A percentile compares a stretch with the other conserved stretches of the same genome.
Evolutionary conservation across 2,113 vertebrate genomes (phyloP).

Genomic region (Collichthys lucidus): DNA sequence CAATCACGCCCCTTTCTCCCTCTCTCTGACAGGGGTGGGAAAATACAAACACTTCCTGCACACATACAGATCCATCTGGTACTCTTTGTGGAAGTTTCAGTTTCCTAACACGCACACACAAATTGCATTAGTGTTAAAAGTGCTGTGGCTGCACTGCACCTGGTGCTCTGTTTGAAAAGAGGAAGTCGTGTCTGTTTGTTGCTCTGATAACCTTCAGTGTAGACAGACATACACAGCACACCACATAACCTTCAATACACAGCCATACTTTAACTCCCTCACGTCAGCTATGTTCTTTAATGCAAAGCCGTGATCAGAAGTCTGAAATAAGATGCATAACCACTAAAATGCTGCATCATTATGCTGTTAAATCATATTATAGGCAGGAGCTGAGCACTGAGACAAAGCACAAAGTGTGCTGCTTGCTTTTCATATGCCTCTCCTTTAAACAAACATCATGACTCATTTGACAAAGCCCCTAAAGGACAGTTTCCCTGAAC

Average conservation of each 20-base stretch:
- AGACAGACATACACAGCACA: constrained; percentile 13
- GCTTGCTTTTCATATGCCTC: constrained; percentile 9
- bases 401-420: neutral
- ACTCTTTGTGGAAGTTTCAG: constrained; percentile 15
- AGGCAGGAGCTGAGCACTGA: neutral
- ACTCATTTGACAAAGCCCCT: constrained; percentile 31
- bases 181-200: constrained; percentile 30
- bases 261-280: neutral
- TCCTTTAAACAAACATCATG: constrained; percentile 46
- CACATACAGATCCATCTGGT: constrained; percentile 28
- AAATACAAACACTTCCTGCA: constrained; percentile 1
- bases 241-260: constrained; percentile 19
- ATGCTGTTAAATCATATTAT: neutral
- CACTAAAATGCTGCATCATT: constrained; percentile 3
- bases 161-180: constrained; percentile 38
- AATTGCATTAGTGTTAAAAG: constrained; percentile 15
- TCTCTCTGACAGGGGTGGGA: neutral
- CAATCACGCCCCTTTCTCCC: neutral
- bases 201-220: constrained; percentile 24
- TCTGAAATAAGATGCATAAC: neutral
- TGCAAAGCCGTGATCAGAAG: constrained; percentile 1
- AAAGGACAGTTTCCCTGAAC: constrained; percentile 32
- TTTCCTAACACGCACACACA: constrained; percentile 4
- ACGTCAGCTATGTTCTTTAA: constrained; percentile 2
- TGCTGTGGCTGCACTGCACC: constrained; percentile 43